phyloP scores from a whole-genome alignment of 2,797 vertebrate species.

The Notamacropus eugenii region DNA sequence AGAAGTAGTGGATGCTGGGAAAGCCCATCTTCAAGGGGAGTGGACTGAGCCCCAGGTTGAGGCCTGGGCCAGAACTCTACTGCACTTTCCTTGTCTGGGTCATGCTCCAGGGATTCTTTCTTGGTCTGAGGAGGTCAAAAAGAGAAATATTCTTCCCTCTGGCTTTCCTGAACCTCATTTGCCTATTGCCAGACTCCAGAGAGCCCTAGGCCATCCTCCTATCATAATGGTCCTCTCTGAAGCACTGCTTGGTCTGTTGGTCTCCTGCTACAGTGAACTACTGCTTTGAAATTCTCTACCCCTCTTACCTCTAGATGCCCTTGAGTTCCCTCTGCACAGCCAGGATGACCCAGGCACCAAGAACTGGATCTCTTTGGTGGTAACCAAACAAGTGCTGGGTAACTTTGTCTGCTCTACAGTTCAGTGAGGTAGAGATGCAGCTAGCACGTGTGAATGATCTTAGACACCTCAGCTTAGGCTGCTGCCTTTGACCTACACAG shows the following conservation, averaged over 20 bases:
- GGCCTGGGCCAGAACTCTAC: conserved; percentile 4
- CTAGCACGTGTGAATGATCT: neutral
- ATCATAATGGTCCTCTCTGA: neutral
- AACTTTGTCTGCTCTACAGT: neutral
- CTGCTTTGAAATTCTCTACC: neutral
- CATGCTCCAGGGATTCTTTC: neutral
- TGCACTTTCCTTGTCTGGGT: conserved; percentile 35
- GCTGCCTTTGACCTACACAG: conserved; percentile 47
- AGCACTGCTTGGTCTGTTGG: neutral
- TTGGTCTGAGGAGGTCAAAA: neutral
- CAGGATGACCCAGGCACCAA: neutral
- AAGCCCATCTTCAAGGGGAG: conserved; percentile 6
- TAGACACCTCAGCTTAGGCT: neutral
- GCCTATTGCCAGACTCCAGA: neutral
- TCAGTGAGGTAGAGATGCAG: neutral
- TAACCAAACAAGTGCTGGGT: neutral
- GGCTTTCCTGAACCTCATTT: neutral
- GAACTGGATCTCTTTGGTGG: conserved; percentile 5
- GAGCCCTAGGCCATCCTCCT: neutral
- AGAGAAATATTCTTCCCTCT: neutral
- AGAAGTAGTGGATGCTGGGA: neutral
- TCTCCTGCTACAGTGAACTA: neutral
- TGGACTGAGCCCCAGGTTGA: neutral
- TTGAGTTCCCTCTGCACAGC: neutral
- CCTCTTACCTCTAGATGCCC: neutral